Base-by-base conservation (phyloP, 2,113 vertebrate species). In the Thymallus thymallus region DNA sequence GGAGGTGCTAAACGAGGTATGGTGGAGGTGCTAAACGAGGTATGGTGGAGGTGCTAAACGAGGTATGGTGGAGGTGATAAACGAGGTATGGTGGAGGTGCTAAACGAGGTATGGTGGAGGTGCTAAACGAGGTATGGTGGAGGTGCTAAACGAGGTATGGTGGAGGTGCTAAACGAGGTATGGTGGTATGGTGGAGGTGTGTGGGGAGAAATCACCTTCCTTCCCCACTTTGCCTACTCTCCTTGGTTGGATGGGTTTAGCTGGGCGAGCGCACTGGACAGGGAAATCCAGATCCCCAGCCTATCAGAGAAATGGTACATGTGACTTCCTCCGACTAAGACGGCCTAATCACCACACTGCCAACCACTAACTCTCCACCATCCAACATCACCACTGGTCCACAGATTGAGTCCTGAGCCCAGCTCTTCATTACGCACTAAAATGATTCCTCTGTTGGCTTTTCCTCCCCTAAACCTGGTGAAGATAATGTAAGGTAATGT, bases 231-330 rank as follows among this genome's bases (percentile, higher is more conserved):
- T 87, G 86, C 89, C 84, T 88, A 85, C 85, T 87, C 48, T 88
- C 87, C 86, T 90, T 91, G 91, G 90, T 93, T 89, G 90, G 89
- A 89, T 92, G 92, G 89, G 86, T 93, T 92, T 93, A 91, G 88
- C 91, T 86, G 80, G 76, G 79, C 77, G 87, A 90, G 90, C 75
- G 90, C 91, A 89, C 82, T 89, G 88, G 87, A 92, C 90, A 91
- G 86, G 90, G 91, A 92, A 92, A 93, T 92, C 91, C 92, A 91
- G 92, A 93, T 93, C 92, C 90, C 85, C 80, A 84, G 90, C 85
- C 90, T 92, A 93, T 93, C 92, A 92, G 92, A 90, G 86, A 92
- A 92, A 92, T 90, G 87, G 89, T 91, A 92, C 90, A 91, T 91
- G 90, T 89, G 88, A 87, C 80, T 82, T 82, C 58, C 61, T 32